Conservation (phyloP, 2,888 invertebrate genomes). For the Ernsta delagoae region DNA sequence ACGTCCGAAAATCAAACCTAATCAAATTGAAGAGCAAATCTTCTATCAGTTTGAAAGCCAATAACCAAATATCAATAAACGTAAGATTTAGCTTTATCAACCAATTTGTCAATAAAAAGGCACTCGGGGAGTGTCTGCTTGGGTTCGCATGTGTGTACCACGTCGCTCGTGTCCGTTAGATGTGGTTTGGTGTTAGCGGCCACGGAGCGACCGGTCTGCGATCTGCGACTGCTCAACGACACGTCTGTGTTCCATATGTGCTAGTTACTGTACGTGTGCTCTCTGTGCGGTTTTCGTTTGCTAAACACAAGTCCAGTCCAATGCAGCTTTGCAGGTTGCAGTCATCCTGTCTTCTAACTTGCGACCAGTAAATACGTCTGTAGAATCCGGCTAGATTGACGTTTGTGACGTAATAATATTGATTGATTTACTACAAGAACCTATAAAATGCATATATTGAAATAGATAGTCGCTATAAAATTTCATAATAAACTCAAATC, state of each 20-base stretch:
- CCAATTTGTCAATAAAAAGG: constrained; percentile 36
- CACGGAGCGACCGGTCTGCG: constrained; percentile 57
- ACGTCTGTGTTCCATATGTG: constrained; percentile 32
- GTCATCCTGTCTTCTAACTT: background rate
- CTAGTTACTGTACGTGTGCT: constrained; percentile 26
- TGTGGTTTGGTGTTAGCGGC: constrained; percentile 80
- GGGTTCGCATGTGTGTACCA: constrained; percentile 61
- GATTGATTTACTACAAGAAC: background rate
- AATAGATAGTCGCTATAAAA: background rate
- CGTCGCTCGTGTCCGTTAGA: constrained; percentile 77
- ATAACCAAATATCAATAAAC: too few species aligned
- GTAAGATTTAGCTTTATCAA: too few species aligned
- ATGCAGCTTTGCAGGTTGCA: too few species aligned
- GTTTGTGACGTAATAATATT: background rate
- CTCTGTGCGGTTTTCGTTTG: constrained; percentile 7
- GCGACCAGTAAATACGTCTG: background rate
- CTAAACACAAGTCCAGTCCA: background rate
- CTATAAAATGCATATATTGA: background rate
- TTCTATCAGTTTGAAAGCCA: too few species aligned
- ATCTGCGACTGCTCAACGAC: constrained; percentile 66
- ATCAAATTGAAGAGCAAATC: too few species aligned
- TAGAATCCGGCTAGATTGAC: background rate
- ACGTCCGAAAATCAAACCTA: too few species aligned
- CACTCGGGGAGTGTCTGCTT: constrained; percentile 56
- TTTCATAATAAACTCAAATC: background rate